A percentile compares a stretch with the other conserved stretches of the same genome.
phyloP scores from a whole-genome alignment of 2,888 invertebrate genomes.

The Meiosimyza decipiens region DNA sequence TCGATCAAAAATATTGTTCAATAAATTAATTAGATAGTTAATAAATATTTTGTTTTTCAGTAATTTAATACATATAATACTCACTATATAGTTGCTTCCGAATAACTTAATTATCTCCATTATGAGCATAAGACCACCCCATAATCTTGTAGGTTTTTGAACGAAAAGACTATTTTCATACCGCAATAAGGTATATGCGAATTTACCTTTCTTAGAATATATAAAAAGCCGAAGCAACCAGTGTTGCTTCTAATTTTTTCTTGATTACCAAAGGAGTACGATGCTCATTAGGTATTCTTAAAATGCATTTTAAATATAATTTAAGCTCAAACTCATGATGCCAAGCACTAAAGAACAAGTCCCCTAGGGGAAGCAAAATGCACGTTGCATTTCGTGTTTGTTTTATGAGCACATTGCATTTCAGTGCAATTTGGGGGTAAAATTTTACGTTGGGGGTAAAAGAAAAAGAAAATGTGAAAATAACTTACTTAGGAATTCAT shows the following conservation, averaged over 20 bases:
- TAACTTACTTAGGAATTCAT: slow-evolving; percentile 34
- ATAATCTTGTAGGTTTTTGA: too few species aligned
- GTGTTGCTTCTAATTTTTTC: too few species aligned
- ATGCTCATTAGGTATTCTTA: slow-evolving; percentile 31
- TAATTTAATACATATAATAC: too few species aligned
- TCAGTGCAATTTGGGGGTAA: slow-evolving; percentile 5
- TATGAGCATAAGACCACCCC: too few species aligned
- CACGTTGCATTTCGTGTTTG: slow-evolving; percentile 30
- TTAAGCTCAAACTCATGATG: background rate
- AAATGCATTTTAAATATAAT: slow-evolving; percentile 35
- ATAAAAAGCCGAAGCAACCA: too few species aligned
- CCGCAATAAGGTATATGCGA: background rate
- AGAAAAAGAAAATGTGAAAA: slow-evolving; percentile 12
- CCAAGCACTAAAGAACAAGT: background rate
- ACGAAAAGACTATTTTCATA: background rate
- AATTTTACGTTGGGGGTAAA: background rate
- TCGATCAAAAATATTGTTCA: too few species aligned
- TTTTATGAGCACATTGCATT: slow-evolving; percentile 27
- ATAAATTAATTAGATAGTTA: too few species aligned
- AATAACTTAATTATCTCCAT: too few species aligned
- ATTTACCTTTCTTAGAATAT: too few species aligned
- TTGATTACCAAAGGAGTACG: background rate
- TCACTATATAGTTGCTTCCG: too few species aligned
- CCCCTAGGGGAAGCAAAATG: slow-evolving; percentile 13
- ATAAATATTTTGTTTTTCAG: too few species aligned